These are phyloP conservation scores for Choristoneura fumiferana DNA, from an alignment of 1,140 invertebrate genomes.

Conservation along the genomic window DNA sequence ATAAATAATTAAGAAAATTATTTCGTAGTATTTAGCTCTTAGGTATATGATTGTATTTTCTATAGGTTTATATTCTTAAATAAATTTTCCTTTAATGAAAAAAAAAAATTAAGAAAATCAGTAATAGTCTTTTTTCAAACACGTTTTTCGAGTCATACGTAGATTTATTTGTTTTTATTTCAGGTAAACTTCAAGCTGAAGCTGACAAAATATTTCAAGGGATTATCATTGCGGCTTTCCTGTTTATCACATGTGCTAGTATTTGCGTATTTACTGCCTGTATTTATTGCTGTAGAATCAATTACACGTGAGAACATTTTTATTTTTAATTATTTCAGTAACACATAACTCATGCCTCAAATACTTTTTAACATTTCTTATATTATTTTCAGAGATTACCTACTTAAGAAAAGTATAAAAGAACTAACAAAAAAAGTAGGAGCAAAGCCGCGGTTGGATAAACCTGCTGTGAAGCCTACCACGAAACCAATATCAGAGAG, in stretches of 20 bases:
- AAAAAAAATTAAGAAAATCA: too few relatives aligned
- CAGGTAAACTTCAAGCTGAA: constrained; percentile 48
- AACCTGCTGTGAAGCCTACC: constrained; percentile 27
- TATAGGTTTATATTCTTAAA: too few relatives aligned
- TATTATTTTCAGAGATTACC: constrained; percentile 47
- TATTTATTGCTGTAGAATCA: constrained; percentile 57
- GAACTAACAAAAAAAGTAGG: constrained; percentile 52
- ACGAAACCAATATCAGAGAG: constrained; percentile 40
- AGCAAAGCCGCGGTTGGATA: constrained; percentile 43
- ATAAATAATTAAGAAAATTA: too few relatives aligned
- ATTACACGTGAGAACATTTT: constrained; percentile 49
- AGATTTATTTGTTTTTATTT: constrained; percentile 29
- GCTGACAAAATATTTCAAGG: constrained; percentile 51
- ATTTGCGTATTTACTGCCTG: constrained; percentile 48
- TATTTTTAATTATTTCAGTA: constrained; percentile 35
- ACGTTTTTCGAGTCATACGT: too few relatives aligned
- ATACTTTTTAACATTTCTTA: not conserved
- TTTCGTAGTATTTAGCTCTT: too few relatives aligned
- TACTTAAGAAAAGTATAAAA: constrained; percentile 49
- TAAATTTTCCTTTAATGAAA: too few relatives aligned
- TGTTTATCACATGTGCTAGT: constrained; percentile 46
- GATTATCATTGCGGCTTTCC: constrained; percentile 46
- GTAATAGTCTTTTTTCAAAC: too few relatives aligned
- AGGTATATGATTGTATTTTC: too few relatives aligned
- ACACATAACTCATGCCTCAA: too few relatives aligned